These are phyloP conservation scores for Stegastes partitus DNA, from an alignment of 2,113 vertebrate genomes.

Conservation along the genomic window DNA sequence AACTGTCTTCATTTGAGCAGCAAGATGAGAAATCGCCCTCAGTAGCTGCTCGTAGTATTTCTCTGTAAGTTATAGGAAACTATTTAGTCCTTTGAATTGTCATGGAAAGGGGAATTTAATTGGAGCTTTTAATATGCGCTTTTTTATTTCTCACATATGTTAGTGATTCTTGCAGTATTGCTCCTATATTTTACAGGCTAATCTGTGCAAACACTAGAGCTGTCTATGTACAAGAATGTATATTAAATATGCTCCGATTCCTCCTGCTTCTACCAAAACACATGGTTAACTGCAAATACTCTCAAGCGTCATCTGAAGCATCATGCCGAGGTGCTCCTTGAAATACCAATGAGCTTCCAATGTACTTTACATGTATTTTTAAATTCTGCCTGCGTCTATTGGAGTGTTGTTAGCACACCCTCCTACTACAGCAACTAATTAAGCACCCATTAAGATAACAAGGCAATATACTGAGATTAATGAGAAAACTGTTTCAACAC, in stretches of 20 bases:
- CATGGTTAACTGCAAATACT: too few relatives aligned
- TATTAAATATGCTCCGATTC: too few relatives aligned
- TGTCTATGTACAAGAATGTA: not conserved
- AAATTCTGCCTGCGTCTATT: conserved; percentile 20
- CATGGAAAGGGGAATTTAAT: not conserved
- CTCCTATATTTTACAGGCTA: not conserved
- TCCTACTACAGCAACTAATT: conserved; percentile 42
- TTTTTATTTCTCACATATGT: not conserved
- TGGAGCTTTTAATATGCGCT: not conserved
- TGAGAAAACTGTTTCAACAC: conserved; percentile 33
- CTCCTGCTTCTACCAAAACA: too few relatives aligned
- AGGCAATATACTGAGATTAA: conserved; percentile 40
- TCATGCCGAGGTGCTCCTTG: not conserved
- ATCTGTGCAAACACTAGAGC: not conserved
- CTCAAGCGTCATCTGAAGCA: too few relatives aligned
- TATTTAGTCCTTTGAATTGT: conserved; percentile 7
- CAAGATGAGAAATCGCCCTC: conserved; percentile 16
- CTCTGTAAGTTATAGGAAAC: not conserved
- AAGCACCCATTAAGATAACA: conserved; percentile 59
- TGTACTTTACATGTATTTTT: not conserved
- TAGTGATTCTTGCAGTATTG: not conserved
- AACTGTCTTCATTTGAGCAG: conserved; percentile 34
- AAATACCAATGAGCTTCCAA: not conserved
- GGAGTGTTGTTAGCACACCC: conserved; percentile 36
- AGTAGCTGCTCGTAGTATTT: not conserved